These are phyloP conservation scores for Seriola rivoliana DNA, from an alignment of 2,113 vertebrate species.

Conservation along the genomic window DNA sequence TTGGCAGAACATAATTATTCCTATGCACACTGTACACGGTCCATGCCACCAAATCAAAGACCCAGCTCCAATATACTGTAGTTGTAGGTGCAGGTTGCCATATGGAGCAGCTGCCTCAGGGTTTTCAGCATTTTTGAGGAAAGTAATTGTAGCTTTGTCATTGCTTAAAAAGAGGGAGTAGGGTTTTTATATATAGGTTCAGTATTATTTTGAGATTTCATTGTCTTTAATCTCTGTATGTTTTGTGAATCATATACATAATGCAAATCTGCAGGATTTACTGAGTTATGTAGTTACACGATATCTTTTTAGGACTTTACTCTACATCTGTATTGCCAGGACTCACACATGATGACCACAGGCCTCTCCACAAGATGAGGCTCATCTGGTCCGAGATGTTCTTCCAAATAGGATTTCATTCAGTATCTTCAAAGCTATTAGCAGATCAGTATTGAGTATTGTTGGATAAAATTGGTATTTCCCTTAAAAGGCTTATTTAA, in stretches of 20 bases:
- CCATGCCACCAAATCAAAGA: conserved; percentile 6
- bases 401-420: conserved; percentile 59
- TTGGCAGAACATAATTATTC: conserved; percentile 33
- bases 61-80: conserved; percentile 36
- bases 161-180: background rate
- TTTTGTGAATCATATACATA: background rate
- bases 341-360: conserved; percentile 36
- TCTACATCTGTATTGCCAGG: background rate
- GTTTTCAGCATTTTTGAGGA: conserved; percentile 29
- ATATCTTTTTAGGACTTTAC: background rate
- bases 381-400: conserved; percentile 65
- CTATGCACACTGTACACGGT: conserved; percentile 1
- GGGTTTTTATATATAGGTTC: background rate
- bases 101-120: conserved; percentile 57
- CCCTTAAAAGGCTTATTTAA: conserved; percentile 29
- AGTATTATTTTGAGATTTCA: background rate
- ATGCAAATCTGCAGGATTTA: conserved; percentile 19
- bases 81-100: conserved; percentile 62
- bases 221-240: conserved; percentile 1
- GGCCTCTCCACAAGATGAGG: conserved; percentile 60
- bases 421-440: conserved; percentile 49
- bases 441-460: conserved; percentile 39
- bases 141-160: conserved; percentile 44
- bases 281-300: background rate
- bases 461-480: conserved; percentile 61